phyloP scores from a whole-genome alignment of 2,113 vertebrate genomes.

The human region DNA sequence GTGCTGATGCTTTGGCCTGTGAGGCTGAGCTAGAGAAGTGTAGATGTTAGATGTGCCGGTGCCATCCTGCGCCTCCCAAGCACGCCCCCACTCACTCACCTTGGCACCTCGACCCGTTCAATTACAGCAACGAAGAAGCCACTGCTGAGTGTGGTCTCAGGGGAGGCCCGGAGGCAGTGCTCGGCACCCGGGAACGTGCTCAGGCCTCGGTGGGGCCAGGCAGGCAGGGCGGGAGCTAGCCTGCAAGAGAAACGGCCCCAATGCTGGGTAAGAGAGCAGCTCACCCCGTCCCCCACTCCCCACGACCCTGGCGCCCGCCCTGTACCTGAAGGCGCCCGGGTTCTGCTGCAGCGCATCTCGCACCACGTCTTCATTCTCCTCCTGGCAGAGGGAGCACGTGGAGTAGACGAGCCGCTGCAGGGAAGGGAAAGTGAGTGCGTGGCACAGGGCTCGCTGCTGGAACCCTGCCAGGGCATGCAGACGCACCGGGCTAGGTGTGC shows the following conservation, averaged over 20 bases:
- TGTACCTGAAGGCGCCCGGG: slow-evolving; percentile 86
- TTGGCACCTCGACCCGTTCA: slow-evolving; percentile 78
- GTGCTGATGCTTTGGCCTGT: accelerated
- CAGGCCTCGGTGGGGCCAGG: slow-evolving; percentile 92
- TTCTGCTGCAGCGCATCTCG: slow-evolving; percentile 84
- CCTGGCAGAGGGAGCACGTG: slow-evolving; percentile 92
- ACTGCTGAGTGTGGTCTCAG: slow-evolving; percentile 86
- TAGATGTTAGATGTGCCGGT: not conserved
- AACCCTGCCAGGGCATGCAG: slow-evolving; percentile 90
- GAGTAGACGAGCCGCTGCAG: slow-evolving; percentile 92
- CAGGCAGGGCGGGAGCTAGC: slow-evolving; percentile 86
- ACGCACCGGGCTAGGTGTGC: slow-evolving; percentile 69
- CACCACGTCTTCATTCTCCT: slow-evolving; percentile 96
- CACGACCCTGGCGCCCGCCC: accelerated
- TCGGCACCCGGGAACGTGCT: slow-evolving; percentile 83
- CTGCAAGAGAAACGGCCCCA: slow-evolving; percentile 73
- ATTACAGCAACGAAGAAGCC: slow-evolving; percentile 96
- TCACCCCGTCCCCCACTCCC: not conserved
- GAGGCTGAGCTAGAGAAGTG: slow-evolving; percentile 32
- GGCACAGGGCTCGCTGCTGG: slow-evolving; percentile 89
- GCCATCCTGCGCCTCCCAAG: not conserved
- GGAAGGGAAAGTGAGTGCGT: slow-evolving; percentile 90
- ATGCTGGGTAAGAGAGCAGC: not conserved
- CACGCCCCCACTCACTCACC: not conserved
- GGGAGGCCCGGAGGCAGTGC: slow-evolving; percentile 91